A percentile compares a stretch with the other conserved stretches of the same genome.
phyloP scores from a whole-genome alignment of 2,888 invertebrate genomes.

The Hirtodrosophila duncani region DNA sequence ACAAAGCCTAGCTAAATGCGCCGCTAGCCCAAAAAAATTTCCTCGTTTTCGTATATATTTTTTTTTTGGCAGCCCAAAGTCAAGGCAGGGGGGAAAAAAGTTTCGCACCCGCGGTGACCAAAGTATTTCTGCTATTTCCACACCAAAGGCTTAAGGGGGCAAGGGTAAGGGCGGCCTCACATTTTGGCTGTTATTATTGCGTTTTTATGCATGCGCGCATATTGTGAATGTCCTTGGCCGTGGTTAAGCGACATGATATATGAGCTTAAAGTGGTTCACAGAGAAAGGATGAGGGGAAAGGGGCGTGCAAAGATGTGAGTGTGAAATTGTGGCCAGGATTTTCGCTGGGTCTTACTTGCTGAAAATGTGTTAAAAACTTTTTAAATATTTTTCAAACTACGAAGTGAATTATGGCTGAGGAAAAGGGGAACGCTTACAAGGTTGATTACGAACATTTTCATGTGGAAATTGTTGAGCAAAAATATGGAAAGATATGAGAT shows the following conservation, averaged over 20 bases:
- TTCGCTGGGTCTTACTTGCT: slow-evolving; percentile 17
- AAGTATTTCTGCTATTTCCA: slow-evolving; percentile 48
- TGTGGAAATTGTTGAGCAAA: too few relatives aligned
- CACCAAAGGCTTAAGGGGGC: neutral
- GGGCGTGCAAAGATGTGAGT: slow-evolving; percentile 9
- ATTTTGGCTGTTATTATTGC: slow-evolving; percentile 61
- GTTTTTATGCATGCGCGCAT: slow-evolving; percentile 71
- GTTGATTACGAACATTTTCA: too few relatives aligned
- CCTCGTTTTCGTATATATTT: slow-evolving; percentile 8
- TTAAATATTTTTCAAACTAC: slow-evolving; percentile 50
- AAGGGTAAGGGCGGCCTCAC: neutral
- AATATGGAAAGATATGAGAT: too few relatives aligned
- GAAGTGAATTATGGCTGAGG: too few relatives aligned
- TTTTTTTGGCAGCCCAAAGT: slow-evolving; percentile 20
- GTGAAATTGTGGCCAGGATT: slow-evolving; percentile 12
- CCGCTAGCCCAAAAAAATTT: slow-evolving; percentile 31
- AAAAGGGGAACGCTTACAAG: too few relatives aligned
- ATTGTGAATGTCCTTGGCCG: slow-evolving; percentile 72
- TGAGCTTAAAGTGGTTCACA: slow-evolving; percentile 57
- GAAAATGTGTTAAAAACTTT: slow-evolving; percentile 50
- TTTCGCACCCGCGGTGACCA: slow-evolving; percentile 63
- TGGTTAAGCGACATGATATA: slow-evolving; percentile 62
- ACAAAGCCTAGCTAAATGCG: slow-evolving; percentile 27
- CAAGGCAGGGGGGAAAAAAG: slow-evolving; percentile 32
- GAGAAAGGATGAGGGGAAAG: slow-evolving; percentile 9